Conservation (phyloP, 2,888 invertebrate species). For the Eugnorisma glareosa region DNA sequence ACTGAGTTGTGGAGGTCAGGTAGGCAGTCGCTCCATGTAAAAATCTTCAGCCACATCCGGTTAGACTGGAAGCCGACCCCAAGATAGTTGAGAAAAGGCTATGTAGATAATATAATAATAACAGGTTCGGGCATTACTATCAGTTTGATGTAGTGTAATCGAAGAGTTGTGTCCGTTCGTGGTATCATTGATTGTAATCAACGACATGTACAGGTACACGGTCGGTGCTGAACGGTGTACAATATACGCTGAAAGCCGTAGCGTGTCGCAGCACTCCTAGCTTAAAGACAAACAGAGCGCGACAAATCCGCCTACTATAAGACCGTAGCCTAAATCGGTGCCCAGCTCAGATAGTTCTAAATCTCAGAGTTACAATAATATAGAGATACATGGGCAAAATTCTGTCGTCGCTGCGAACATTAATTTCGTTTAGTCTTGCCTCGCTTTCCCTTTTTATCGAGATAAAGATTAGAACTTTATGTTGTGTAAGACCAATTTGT, state of each 20-base stretch:
- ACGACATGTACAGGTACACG: not conserved
- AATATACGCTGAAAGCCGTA: not conserved
- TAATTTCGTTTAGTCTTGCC: constrained; percentile 49
- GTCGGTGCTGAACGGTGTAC: not conserved
- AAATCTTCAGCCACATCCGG: no score
- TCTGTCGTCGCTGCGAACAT: constrained; percentile 47
- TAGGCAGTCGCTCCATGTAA: no score
- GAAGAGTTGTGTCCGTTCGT: not conserved
- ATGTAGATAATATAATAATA: not conserved
- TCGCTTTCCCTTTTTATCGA: constrained; percentile 50
- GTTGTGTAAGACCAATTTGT: constrained; percentile 47
- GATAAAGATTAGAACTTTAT: constrained; percentile 58
- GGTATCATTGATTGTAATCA: not conserved
- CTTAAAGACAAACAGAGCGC: not conserved
- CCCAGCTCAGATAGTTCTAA: constrained; percentile 48
- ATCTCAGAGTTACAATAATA: constrained; percentile 51
- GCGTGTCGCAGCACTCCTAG: not conserved
- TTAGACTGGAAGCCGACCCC: no score
- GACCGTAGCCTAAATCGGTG: constrained; percentile 13
- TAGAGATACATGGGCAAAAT: constrained; percentile 47
- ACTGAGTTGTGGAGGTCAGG: no score
- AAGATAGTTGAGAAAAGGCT: no score
- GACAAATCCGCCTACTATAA: constrained; percentile 9
- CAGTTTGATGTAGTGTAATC: not conserved
- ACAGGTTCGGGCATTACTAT: not conserved